These are phyloP conservation scores for Dynastes hyllus DNA, from an alignment of 2,888 invertebrate species.

Conservation along the genomic window DNA sequence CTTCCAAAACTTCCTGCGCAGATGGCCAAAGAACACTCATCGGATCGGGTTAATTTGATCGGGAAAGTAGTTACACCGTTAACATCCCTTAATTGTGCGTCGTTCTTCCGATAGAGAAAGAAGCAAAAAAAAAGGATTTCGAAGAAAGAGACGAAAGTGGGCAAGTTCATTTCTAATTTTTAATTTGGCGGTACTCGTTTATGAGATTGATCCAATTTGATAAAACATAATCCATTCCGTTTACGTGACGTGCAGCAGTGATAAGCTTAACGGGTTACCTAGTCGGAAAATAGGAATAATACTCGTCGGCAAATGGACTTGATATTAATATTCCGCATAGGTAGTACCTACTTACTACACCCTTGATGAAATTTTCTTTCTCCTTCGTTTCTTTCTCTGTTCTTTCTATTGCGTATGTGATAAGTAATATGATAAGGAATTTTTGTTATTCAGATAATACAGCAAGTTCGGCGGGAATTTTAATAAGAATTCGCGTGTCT, in stretches of 20 bases:
- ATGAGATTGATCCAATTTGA: slow-evolving; percentile 21
- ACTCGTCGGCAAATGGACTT: neutral
- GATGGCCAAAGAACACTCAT: slow-evolving; percentile 5
- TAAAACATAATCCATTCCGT: slow-evolving; percentile 23
- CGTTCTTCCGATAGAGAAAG: neutral
- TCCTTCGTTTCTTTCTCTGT: neutral
- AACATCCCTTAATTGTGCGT: slow-evolving; percentile 5
- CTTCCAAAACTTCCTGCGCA: neutral
- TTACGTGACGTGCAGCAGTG: slow-evolving; percentile 20
- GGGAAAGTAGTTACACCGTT: neutral
- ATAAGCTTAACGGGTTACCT: slow-evolving; percentile 14
- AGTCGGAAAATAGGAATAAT: slow-evolving; percentile 16
- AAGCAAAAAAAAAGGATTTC: neutral
- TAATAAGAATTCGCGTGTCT: slow-evolving; percentile 19
- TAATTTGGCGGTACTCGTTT: slow-evolving; percentile 11
- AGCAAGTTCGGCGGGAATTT: slow-evolving; percentile 14
- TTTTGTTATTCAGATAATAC: slow-evolving; percentile 24
- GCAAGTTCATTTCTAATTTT: slow-evolving; percentile 19
- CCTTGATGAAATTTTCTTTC: slow-evolving; percentile 12
- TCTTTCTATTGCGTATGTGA: slow-evolving; percentile 12
- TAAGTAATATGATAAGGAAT: slow-evolving; percentile 34
- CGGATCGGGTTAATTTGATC: slow-evolving; percentile 12
- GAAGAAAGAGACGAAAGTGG: neutral
- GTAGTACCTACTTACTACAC: slow-evolving; percentile 18
- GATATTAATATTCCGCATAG: slow-evolving; percentile 24